Evolutionary conservation across 2,888 invertebrate species (phyloP).

Genomic region (Vandiemenella viatica): DNA sequence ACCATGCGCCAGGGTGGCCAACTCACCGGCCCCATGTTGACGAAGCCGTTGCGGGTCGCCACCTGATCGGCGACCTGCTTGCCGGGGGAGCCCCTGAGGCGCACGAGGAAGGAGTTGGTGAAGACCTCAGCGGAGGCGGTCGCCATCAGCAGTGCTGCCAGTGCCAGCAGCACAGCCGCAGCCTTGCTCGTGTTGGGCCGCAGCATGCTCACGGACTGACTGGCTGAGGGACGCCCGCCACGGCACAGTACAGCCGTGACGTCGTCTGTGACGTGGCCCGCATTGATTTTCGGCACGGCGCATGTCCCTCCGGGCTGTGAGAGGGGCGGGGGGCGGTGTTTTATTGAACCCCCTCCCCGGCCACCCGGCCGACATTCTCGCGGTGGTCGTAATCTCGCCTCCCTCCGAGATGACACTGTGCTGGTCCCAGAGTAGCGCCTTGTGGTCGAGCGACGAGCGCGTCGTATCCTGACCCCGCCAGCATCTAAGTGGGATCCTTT

Average conservation of each 20-base stretch:
- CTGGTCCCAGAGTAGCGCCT: too few relatives aligned
- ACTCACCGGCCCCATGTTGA: conserved; percentile 6
- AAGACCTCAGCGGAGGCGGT: neutral
- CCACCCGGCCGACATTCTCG: neutral
- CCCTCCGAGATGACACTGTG: too few relatives aligned
- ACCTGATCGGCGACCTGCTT: neutral
- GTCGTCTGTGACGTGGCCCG: neutral
- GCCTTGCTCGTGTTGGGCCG: neutral
- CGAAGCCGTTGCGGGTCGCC: conserved; percentile 5
- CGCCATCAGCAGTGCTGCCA: neutral
- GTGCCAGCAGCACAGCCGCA: neutral
- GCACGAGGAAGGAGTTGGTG: conserved; percentile 6
- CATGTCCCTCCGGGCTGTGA: neutral
- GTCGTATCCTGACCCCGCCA: too few relatives aligned
- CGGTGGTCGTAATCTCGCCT: neutral
- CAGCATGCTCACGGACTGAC: neutral
- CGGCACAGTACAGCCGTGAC: neutral
- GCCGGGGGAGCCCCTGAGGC: neutral
- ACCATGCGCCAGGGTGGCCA: neutral
- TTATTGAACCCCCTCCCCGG: neutral
- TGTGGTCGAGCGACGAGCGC: too few relatives aligned
- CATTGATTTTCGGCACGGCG: conserved; percentile 1
- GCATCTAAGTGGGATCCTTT: too few relatives aligned
- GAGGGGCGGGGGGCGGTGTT: neutral
- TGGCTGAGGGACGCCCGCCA: neutral